These are phyloP conservation scores for Tetropium fuscum DNA, from an alignment of 2,888 invertebrate species.

Conservation along the genomic window DNA sequence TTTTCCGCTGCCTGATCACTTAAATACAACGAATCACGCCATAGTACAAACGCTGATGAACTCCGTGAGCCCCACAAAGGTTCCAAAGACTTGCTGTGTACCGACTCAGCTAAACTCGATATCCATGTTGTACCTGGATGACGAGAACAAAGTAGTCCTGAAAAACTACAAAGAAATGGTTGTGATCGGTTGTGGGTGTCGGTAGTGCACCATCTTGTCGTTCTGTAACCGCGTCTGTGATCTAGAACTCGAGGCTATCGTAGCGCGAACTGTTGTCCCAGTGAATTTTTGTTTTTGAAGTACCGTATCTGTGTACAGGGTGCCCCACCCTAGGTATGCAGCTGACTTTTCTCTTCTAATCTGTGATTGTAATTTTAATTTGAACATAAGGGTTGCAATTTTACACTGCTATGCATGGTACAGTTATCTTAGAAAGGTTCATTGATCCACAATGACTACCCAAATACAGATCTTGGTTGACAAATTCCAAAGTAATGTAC, in stretches of 20 bases:
- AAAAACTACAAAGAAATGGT: constrained; percentile 99
- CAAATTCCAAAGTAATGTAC: no score
- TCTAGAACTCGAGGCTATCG: constrained; percentile 37
- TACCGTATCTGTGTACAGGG: constrained; percentile 24
- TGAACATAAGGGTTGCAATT: constrained; percentile 28
- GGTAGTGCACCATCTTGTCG: constrained; percentile 68
- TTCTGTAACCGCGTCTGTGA: constrained; percentile 40
- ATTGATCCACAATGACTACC: no score
- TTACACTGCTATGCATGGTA: constrained; percentile 24
- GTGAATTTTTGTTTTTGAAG: constrained; percentile 29
- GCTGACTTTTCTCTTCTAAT: constrained; percentile 48
- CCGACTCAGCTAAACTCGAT: constrained; percentile 95
- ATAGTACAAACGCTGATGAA: constrained; percentile 98
- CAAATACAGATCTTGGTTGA: no score
- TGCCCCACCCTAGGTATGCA: constrained; percentile 24
- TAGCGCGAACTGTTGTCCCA: constrained; percentile 36
- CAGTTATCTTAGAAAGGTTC: constrained; percentile 33
- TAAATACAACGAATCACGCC: constrained; percentile 98
- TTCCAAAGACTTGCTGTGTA: constrained; percentile 97
- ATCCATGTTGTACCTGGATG: constrained; percentile 97
- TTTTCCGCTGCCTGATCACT: constrained; percentile 92
- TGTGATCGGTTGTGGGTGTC: constrained; percentile 97
- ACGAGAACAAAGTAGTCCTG: constrained; percentile 94
- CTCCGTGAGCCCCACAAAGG: constrained; percentile 87
- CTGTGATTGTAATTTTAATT: constrained; percentile 60